Evolutionary conservation across 2,113 vertebrate species (phyloP), one percentile per base, ranked within the genome.

Genomic region (Albula goreensis): DNA sequence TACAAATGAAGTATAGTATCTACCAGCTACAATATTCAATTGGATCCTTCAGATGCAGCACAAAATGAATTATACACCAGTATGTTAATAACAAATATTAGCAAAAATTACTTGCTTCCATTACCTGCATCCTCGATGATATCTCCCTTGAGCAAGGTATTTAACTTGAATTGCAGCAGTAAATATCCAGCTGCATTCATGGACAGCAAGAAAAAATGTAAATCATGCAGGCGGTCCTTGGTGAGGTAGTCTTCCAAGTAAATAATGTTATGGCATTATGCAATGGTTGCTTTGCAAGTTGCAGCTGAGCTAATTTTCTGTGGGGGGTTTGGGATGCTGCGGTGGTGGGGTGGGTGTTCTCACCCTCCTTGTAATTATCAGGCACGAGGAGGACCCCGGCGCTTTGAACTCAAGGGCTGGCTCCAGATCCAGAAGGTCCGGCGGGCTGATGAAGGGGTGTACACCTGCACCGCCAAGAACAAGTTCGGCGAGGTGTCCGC

Each of bases 391-490:
- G 92, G 91, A n/a, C 90, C 87, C 22, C 88, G 90, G 49, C 85
- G 86, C 49, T 91, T 90, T 85, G 90, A 92, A 51, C 81, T 91
- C 31, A 91, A 90, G 12, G 89, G 90, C 87, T 93, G 92, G 92
- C 90, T 93, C 51, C 92, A 92, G 84, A 91, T 93, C 51, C 90
- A 92, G 41, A 63, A 57, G 66, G 87, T 91, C 3, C 80, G 82
- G 11, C 89, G 63, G 22, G 81, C 51, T 8, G 90, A 93, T 84
- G 88, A 89, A 52, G 93, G 91, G 11, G 79, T 91, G 77, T 93
- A 93, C 86, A 91, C 87, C 19, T 93, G 92, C 66, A 81, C 74
- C 12, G 90, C 91, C 83, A 91, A 89, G 86, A 93, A 91, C 80
- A 66, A 86, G 78, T 92, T 89, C 12, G 93, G 93, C 79, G 89